A percentile compares a stretch with the other conserved stretches of the same genome.
phyloP scores from a whole-genome alignment of 2,888 invertebrate genomes.

The Watsonalla cultraria region DNA sequence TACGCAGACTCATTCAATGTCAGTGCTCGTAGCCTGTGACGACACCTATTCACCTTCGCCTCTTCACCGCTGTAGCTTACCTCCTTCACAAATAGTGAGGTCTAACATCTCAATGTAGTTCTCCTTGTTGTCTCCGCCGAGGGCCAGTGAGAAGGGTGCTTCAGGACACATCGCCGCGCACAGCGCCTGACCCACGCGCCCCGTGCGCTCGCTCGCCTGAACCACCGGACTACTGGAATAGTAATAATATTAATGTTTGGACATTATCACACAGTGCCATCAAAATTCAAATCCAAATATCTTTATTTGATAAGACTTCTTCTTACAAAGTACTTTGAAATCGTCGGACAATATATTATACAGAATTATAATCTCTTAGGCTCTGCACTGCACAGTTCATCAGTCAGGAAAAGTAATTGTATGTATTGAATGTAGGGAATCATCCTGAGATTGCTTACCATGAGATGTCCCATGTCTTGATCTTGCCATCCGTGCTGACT shows the following conservation, averaged over 20 bases:
- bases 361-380: no score
- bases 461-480: conserved; percentile 91
- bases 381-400: no score
- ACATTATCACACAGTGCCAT: no score
- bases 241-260: background rate
- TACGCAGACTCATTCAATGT: no score
- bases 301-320: no score
- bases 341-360: no score
- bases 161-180: conserved; percentile 89
- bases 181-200: conserved; percentile 85
- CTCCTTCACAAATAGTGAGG: conserved; percentile 76
- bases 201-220: conserved; percentile 69
- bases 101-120: conserved; percentile 85
- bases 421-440: no score
- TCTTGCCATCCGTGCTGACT: conserved; percentile 86
- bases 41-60: no score
- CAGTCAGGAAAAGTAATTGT: no score
- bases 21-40: no score
- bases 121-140: conserved; percentile 91
- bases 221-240: conserved; percentile 26
- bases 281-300: no score
- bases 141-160: conserved; percentile 86
- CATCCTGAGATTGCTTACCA: conserved; percentile 30
- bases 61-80: conserved; percentile 24
- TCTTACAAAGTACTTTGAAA: no score